Base-by-base conservation (phyloP, 2,113 vertebrate species). In the Perccottus glenii region DNA sequence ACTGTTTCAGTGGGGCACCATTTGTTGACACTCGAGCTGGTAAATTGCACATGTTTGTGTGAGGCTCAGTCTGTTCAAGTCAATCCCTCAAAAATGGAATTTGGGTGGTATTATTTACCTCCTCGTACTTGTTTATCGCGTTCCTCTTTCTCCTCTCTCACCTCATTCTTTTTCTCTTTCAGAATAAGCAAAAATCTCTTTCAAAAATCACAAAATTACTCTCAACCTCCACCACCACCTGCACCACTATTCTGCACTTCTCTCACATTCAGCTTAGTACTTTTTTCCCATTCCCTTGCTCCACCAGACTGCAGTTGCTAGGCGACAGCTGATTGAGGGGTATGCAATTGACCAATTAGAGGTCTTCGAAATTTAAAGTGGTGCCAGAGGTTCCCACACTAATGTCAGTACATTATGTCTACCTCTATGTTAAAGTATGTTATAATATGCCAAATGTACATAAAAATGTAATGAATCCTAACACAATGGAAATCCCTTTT, bases 281-380 rank as follows among this genome's bases (percentile, higher is more conserved):
- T 55, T 67, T 70, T n/a, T 77, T 3, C 47, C 33, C 53, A 14
- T 49, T 58, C 56, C 42, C 44, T 46, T 67, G 64, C 49, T 74
- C 61, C 58, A 68, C 55, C 9, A 32, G 73, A 77, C 75, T 78
- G 51, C 85, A 85, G 91, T 92, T 92, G 91, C 91, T 88, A 90
- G 75, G 91, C 88, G 86, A 92, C 91, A 78, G 66, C 87, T 90
- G 91, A 91, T 91, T 91, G 86, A 89, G 85, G 74, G 76, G 67
- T 81, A 82, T 84, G 83, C 84, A 87, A 90, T 89, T 92, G 90
- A 89, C 79, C 88, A 92, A 91, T 92, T 92, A 91, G 77, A 86
- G 87, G 69, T 70, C 66, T 88, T 88, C 82, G 68, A 88, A 88
- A 88, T 88, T 78, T 87, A 87, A 87, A 86, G 83, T 72, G 68